These are phyloP conservation scores for Bucorvus abyssinicus DNA, from an alignment of 2,797 vertebrate species.

Conservation along the genomic window DNA sequence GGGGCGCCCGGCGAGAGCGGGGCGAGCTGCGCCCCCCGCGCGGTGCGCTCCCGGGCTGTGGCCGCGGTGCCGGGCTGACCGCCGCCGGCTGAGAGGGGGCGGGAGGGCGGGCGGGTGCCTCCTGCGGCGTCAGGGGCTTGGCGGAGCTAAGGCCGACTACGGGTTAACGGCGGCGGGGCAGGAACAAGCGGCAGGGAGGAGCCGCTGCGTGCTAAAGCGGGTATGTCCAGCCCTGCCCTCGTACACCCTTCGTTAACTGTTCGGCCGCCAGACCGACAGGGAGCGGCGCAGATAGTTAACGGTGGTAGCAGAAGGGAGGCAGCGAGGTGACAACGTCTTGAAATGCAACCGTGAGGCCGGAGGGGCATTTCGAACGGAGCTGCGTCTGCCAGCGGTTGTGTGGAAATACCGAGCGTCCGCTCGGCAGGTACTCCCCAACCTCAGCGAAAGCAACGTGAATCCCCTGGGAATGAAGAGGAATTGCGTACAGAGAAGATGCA, in stretches of 20 bases:
- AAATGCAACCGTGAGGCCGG: neutral
- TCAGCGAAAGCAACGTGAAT: neutral
- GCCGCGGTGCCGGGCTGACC: too few relatives aligned
- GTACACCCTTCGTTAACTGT: neutral
- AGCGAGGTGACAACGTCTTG: neutral
- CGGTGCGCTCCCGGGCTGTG: too few relatives aligned
- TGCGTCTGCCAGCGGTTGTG: neutral
- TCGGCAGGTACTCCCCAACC: neutral
- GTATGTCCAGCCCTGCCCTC: neutral
- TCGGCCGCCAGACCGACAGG: neutral
- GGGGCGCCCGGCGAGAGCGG: neutral
- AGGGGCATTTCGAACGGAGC: neutral
- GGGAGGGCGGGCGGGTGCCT: too few relatives aligned
- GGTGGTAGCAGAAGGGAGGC: neutral
- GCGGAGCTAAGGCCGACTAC: neutral
- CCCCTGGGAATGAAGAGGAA: neutral
- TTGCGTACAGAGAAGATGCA: neutral
- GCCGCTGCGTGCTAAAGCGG: neutral
- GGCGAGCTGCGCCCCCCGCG: neutral
- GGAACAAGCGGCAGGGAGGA: neutral
- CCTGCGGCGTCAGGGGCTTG: neutral
- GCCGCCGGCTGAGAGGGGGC: too few relatives aligned
- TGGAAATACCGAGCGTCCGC: neutral
- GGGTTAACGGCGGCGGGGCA: neutral
- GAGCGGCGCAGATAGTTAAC: neutral